Base-by-base conservation (phyloP, 35 echinoderm and acorn worm genomes). In the Ophioderma brevispina region DNA sequence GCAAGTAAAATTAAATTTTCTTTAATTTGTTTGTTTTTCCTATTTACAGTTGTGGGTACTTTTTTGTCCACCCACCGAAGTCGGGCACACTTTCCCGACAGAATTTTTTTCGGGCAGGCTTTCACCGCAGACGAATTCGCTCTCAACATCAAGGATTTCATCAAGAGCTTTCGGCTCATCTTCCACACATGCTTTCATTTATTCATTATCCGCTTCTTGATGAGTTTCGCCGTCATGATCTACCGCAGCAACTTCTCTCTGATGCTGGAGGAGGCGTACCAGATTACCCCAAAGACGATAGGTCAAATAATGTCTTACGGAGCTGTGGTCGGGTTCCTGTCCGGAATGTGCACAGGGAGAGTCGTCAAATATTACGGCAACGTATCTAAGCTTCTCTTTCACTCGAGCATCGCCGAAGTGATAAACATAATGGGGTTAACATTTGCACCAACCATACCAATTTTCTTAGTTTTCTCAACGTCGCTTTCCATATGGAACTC, bases 171-270 rank as follows among this genome's bases (percentile, higher is more conserved):
- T 78, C 42, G 78, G 28, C 77, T 92, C 28, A 90, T 98, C 39
- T 17, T 92, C 23, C 35, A 75, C 4, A 75, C 90, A 31, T 82
- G 93, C 31, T 77, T 56, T 4, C 93, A 98, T 38, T 78, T 98
- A 41, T 95, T 98, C 80, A 81, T 89, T 14, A 83, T 98, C 15
- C 93, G 93, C 21, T 89, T 98, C 36, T 37, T 98, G 14, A 76
- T 92, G 43, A 90, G 93, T 31, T 92, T 95, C 42, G 55, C 90
- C 1, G 39, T 91, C 35, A 90, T 94, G 46, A 77, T 98, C 25
- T 95, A 87, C 50, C 90, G 93, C 52, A 95, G 93, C 87, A 98
- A 98, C 63, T 98, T 98, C 56, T 86, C 91, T 0, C 75, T 98
- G 14, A 86, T 91, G 33, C 34, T 98, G 77, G 93, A 95, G 76